Evolutionary conservation across 2,113 vertebrate species (phyloP).

Genomic region (Colius striatus): DNA sequence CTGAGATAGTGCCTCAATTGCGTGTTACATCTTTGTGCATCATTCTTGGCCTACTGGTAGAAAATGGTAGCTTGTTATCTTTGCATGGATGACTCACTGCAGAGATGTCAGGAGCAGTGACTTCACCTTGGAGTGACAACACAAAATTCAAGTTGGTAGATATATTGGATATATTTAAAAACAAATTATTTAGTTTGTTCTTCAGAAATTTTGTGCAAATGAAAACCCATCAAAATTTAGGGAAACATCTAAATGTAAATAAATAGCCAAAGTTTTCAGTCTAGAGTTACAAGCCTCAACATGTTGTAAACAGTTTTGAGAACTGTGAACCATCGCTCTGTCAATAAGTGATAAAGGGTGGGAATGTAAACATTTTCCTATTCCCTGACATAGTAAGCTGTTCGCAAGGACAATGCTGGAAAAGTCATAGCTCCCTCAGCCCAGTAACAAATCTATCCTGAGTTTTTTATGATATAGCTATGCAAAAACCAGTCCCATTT

Average conservation of each 20-base stretch:
- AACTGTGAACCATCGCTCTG: not conserved
- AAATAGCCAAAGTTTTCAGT: not conserved
- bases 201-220: not conserved
- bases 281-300: not conserved
- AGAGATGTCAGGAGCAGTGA: not conserved
- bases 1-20: not conserved
- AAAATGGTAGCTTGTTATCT: not conserved
- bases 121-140: not conserved
- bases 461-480: not conserved
- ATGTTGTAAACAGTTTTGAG: not conserved
- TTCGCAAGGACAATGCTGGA: not conserved
- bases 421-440: not conserved
- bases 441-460: not conserved
- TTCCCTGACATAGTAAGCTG: not conserved
- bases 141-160: not conserved
- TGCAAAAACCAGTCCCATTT: not conserved
- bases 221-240: not conserved
- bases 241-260: not conserved
- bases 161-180: not conserved
- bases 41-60: not conserved
- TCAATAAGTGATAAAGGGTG: not conserved
- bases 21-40: no score
- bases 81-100: not conserved
- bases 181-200: not conserved
- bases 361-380: not conserved